phyloP scores from a whole-genome alignment of 2,888 invertebrate genomes.

The Macrosiphum euphorbiae region DNA sequence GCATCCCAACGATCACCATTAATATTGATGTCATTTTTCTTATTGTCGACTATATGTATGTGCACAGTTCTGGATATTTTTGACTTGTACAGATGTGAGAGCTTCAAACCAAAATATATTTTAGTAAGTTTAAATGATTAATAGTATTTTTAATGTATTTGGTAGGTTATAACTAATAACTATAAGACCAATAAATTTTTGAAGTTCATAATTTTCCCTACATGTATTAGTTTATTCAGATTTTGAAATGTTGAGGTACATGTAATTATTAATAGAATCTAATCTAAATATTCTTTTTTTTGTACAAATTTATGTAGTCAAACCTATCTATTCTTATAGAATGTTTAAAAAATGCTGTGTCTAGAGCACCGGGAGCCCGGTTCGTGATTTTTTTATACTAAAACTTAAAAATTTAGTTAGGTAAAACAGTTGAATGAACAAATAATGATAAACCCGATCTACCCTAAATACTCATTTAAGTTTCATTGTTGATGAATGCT shows the following conservation, averaged over 20 bases:
- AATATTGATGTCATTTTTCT: slow-evolving; percentile 62
- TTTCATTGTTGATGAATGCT: neutral
- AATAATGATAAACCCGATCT: neutral
- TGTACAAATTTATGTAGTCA: neutral
- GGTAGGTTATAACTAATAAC: neutral
- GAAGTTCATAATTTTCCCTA: neutral
- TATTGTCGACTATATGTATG: slow-evolving; percentile 59
- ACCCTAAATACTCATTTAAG: neutral
- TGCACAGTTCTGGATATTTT: slow-evolving; percentile 61
- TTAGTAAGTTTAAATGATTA: slow-evolving; percentile 44
- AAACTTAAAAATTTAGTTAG: neutral
- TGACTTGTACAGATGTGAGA: slow-evolving; percentile 59
- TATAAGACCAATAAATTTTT: neutral
- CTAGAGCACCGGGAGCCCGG: no score
- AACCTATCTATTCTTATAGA: neutral
- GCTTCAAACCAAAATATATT: slow-evolving; percentile 63
- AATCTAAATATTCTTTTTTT: neutral
- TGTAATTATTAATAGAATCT: neutral
- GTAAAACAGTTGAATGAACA: neutral
- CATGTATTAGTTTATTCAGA: neutral
- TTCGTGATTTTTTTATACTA: neutral
- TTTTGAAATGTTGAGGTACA: neutral
- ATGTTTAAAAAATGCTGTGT: neutral
- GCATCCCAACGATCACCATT: slow-evolving; percentile 56
- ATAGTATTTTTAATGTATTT: neutral